phyloP scores from a whole-genome alignment of 2,888 invertebrate species.

The Phortica magna region DNA sequence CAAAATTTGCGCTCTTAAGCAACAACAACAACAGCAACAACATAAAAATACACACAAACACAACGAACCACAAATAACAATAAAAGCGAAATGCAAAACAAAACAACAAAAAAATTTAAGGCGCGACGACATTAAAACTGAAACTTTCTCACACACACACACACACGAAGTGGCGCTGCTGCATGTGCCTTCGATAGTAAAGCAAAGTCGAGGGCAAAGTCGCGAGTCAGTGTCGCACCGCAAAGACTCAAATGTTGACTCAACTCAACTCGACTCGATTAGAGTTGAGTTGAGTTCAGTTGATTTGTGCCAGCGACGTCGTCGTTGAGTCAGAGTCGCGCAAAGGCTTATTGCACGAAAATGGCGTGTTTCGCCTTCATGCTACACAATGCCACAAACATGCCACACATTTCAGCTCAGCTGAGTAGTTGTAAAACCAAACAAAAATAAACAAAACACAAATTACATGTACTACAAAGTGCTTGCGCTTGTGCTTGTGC shows the following conservation, averaged over 20 bases:
- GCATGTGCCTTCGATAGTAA: not conserved
- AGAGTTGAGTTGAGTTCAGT: not conserved
- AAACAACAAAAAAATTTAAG: not conserved
- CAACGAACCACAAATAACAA: slow-evolving; percentile 16
- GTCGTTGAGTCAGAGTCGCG: not conserved
- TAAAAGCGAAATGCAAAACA: slow-evolving; percentile 28
- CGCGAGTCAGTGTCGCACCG: not conserved
- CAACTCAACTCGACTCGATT: not conserved
- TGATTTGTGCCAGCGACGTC: not conserved
- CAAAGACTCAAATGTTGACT: not conserved
- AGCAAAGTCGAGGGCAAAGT: slow-evolving; percentile 31
- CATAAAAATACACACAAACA: not conserved
- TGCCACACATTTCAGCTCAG: not conserved
- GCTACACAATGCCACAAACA: not conserved
- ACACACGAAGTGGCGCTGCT: not conserved
- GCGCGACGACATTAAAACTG: slow-evolving; percentile 22
- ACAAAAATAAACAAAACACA: too few species aligned
- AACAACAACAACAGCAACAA: slow-evolving; percentile 2
- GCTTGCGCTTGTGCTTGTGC: too few species aligned
- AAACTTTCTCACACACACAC: slow-evolving; percentile 7
- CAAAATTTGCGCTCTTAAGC: slow-evolving; percentile 1
- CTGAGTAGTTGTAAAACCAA: not conserved
- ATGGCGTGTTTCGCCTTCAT: slow-evolving; percentile 24
- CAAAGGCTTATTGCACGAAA: slow-evolving; percentile 21
- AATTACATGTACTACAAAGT: too few species aligned